Conservation (phyloP, 2,797 vertebrate genomes). For the Sebastiscus tertius region DNA sequence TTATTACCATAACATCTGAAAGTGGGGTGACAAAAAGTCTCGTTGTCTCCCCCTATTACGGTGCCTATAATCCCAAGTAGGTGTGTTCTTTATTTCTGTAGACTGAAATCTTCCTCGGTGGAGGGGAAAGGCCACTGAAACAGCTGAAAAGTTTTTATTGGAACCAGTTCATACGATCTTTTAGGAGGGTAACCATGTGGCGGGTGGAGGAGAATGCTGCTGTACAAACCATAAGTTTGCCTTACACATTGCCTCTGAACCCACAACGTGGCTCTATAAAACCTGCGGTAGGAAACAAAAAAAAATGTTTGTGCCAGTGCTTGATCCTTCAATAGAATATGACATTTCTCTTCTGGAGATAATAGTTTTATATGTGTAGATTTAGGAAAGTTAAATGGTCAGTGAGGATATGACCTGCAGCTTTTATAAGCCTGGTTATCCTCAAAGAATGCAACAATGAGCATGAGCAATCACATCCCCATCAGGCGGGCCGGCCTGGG, state of each 20-base stretch:
- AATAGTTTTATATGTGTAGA: slow-evolving; percentile 48
- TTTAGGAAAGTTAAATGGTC: slow-evolving; percentile 41
- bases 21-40: no score
- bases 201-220: slow-evolving; percentile 20
- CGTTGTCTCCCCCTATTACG: no score
- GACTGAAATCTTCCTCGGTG: slow-evolving; percentile 1
- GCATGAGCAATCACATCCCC: slow-evolving; percentile 64
- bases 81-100: slow-evolving; percentile 13
- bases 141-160: neutral
- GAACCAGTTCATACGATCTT: slow-evolving; percentile 27
- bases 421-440: slow-evolving; percentile 64
- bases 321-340: slow-evolving; percentile 39
- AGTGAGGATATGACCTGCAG: slow-evolving; percentile 58
- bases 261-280: slow-evolving; percentile 58
- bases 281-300: slow-evolving; percentile 51
- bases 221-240: slow-evolving; percentile 36
- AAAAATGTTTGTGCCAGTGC: slow-evolving; percentile 25
- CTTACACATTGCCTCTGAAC: slow-evolving; percentile 43
- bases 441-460: slow-evolving; percentile 57
- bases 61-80: neutral
- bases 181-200: slow-evolving; percentile 23
- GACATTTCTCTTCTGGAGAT: slow-evolving; percentile 36
- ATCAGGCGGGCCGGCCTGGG: slow-evolving; percentile 47
- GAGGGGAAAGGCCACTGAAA: slow-evolving; percentile 28
- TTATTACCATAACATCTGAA: no score